A percentile compares a stretch with the other conserved stretches of the same genome.
phyloP scores from a whole-genome alignment of 2,113 vertebrate species.

The Scomber scombrus region DNA sequence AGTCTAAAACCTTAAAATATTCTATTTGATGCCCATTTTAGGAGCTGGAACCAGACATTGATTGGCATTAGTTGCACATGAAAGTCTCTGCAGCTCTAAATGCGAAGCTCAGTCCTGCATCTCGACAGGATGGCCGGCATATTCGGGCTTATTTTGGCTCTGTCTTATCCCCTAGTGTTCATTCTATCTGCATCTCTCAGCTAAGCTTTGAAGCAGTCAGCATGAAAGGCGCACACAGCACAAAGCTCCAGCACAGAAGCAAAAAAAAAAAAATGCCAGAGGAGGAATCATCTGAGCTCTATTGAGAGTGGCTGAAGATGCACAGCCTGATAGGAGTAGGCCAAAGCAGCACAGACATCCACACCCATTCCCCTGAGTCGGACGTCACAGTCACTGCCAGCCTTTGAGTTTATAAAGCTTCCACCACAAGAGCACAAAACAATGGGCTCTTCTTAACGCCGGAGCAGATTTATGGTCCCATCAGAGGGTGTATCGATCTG shows the following conservation, averaged over 20 bases:
- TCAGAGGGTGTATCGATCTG: slow-evolving; percentile 52
- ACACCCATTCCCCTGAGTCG: slow-evolving; percentile 50
- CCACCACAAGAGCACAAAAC: slow-evolving; percentile 21
- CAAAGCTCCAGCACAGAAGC: slow-evolving; percentile 64
- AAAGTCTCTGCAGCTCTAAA: not conserved
- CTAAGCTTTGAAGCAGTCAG: slow-evolving; percentile 63
- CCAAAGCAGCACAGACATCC: slow-evolving; percentile 41
- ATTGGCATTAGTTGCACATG: not conserved
- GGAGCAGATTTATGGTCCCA: slow-evolving; percentile 46
- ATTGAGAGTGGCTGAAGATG: slow-evolving; percentile 67
- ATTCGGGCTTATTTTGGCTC: slow-evolving; percentile 38
- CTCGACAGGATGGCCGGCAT: not conserved
- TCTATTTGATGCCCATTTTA: not conserved
- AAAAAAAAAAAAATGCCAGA: slow-evolving; percentile 42
- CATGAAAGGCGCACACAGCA: slow-evolving; percentile 61
- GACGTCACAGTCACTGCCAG: slow-evolving; percentile 4
- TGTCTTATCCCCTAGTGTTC: slow-evolving; percentile 8
- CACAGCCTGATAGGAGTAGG: slow-evolving; percentile 53
- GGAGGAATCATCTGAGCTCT: slow-evolving; percentile 54
- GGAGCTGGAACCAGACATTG: not conserved
- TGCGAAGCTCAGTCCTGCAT: slow-evolving; percentile 7
- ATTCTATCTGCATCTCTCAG: slow-evolving; percentile 43
- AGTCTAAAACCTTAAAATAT: not conserved
- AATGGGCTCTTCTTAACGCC: slow-evolving; percentile 30
- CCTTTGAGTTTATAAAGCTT: slow-evolving; percentile 7